A percentile compares a stretch with the other conserved stretches of the same genome.
Evolutionary conservation across 1,140 invertebrate genomes (phyloP).

Genomic region (Procambarus virginalis): DNA sequence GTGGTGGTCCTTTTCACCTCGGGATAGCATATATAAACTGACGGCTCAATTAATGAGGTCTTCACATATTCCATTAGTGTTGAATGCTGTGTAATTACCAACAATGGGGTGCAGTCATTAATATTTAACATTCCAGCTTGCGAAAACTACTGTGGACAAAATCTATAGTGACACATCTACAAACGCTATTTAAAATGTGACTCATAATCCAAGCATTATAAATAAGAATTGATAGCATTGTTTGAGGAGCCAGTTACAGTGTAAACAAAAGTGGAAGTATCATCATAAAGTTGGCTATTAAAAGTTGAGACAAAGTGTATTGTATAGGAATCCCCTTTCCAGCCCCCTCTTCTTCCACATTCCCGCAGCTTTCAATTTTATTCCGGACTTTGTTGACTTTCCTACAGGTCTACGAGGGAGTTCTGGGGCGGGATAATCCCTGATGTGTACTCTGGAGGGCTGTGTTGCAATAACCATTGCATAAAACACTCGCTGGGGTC

Average conservation of each 20-base stretch:
- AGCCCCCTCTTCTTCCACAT: neutral
- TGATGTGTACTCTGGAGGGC: neutral
- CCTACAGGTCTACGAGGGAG: neutral
- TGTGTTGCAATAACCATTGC: neutral
- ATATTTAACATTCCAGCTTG: slow-evolving; percentile 41
- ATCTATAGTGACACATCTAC: slow-evolving; percentile 13
- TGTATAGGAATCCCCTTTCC: neutral
- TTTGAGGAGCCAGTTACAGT: neutral
- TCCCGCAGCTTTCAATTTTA: neutral
- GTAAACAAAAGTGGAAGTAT: neutral
- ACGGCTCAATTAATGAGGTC: slow-evolving; percentile 58
- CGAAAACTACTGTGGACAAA: slow-evolving; percentile 19
- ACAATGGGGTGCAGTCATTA: slow-evolving; percentile 45
- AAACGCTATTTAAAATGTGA: neutral
- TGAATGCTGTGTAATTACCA: slow-evolving; percentile 51
- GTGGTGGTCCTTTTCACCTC: neutral
- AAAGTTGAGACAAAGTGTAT: neutral
- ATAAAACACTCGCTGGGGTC: neutral
- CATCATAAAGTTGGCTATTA: neutral
- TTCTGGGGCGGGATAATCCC: neutral
- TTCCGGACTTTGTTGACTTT: slow-evolving; percentile 7
- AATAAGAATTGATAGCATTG: neutral
- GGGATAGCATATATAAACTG: slow-evolving; percentile 28
- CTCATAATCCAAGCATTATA: neutral
- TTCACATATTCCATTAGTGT: slow-evolving; percentile 44